Conservation (phyloP, 2,797 vertebrate species). For the Darevskia mixta region DNA sequence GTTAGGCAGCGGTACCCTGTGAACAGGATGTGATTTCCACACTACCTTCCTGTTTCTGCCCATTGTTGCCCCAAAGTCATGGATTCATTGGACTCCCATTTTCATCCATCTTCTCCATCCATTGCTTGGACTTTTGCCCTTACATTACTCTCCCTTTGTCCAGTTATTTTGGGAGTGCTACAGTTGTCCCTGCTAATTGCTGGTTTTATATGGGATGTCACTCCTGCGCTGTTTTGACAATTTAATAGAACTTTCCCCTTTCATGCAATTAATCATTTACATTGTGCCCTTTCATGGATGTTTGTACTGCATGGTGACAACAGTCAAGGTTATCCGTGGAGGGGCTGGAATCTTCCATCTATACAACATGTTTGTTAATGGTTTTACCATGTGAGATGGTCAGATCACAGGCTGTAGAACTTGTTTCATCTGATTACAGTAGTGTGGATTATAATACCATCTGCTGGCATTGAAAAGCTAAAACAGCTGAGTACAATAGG, state of each 20-base stretch:
- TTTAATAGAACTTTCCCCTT: background rate
- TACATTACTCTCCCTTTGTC: background rate
- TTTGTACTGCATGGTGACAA: slow-evolving; percentile 14
- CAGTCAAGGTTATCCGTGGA: slow-evolving; percentile 11
- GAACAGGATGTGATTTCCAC: background rate
- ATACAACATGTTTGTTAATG: slow-evolving; percentile 9
- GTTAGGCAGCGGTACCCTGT: background rate
- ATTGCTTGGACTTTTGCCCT: background rate
- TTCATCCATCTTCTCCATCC: background rate
- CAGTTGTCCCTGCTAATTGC: background rate
- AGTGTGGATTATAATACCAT: background rate
- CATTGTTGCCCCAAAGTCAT: background rate
- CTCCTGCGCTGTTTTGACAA: background rate
- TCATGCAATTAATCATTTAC: slow-evolving; percentile 27
- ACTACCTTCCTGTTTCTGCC: background rate
- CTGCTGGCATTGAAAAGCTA: too few relatives aligned
- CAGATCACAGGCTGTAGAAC: background rate
- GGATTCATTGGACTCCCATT: background rate
- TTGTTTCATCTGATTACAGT: background rate
- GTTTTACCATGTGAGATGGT: background rate
- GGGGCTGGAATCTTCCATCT: background rate
- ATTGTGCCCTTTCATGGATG: background rate
- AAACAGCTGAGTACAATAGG: background rate
- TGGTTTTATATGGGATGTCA: background rate
- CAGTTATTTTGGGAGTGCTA: background rate